Evolutionary conservation across 2,797 vertebrate species (phyloP).

Genomic region (Odontamblyopus lacepedii): DNA sequence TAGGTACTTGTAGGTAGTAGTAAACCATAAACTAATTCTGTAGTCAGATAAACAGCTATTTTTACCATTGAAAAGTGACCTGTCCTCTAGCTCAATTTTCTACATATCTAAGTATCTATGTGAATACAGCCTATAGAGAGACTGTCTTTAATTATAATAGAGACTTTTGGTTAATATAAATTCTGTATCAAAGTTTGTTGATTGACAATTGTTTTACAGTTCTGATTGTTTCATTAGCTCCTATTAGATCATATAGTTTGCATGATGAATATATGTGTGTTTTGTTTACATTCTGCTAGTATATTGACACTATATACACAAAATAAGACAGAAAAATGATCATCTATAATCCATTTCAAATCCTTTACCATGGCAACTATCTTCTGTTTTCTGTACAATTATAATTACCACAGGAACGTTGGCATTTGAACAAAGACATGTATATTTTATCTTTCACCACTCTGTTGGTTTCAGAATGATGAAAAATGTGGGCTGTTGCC

Average conservation of each 20-base stretch:
- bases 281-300: no score
- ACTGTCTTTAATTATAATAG: background rate
- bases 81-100: no score
- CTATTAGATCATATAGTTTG: background rate
- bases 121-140: no score
- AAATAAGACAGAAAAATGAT: background rate
- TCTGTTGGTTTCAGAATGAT: background rate
- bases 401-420: constrained; percentile 10
- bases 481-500: background rate
- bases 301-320: background rate
- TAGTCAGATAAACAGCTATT: no score
- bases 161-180: background rate
- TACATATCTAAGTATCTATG: no score
- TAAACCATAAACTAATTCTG: no score
- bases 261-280: no score
- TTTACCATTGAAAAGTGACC: no score
- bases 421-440: background rate
- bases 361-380: constrained; percentile 26
- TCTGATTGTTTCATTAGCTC: background rate
- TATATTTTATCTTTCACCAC: background rate
- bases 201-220: background rate
- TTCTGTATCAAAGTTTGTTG: background rate
- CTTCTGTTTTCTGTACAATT: background rate
- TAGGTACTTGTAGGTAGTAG: no score
- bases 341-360: background rate